Evolutionary conservation across 2,797 vertebrate species (phyloP).

Genomic region (Pampus argenteus): DNA sequence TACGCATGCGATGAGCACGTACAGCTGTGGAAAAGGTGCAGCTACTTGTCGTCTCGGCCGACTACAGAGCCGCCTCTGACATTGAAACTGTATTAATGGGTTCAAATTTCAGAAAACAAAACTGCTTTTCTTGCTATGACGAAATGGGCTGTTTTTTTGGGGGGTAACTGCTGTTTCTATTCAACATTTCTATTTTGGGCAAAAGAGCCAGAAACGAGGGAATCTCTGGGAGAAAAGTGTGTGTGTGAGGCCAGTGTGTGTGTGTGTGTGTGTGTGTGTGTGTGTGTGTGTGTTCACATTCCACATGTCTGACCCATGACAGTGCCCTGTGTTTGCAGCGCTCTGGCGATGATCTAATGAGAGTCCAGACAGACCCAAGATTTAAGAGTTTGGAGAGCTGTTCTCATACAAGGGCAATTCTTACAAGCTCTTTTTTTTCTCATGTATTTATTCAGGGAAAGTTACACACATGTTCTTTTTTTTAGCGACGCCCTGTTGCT

Average conservation of each 20-base stretch:
- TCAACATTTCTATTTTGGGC: conserved; percentile 91
- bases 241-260: conserved; percentile 85
- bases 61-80: conserved; percentile 33
- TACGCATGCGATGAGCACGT: conserved; percentile 5
- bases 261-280: too few relatives aligned
- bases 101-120: conserved; percentile 86
- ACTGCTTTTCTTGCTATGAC: conserved; percentile 90
- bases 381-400: conserved; percentile 70
- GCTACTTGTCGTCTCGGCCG: conserved; percentile 67
- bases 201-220: conserved; percentile 82
- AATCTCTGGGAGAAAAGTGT: conserved; percentile 90
- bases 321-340: conserved; percentile 88
- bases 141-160: conserved; percentile 83
- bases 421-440: conserved; percentile 7
- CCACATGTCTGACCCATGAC: conserved; percentile 91
- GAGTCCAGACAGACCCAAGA: conserved; percentile 85
- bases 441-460: conserved; percentile 54
- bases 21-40: conserved; percentile 29
- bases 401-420: conserved; percentile 42
- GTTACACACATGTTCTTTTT: conserved; percentile 35
- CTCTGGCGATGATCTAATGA: conserved; percentile 92
- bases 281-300: conserved; percentile 90
- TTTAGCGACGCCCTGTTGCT: conserved; percentile 40
- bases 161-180: conserved; percentile 83
- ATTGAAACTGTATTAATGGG: conserved; percentile 78